Conservation (phyloP, 1,140 invertebrate species). For the Plutomurus gul region DNA sequence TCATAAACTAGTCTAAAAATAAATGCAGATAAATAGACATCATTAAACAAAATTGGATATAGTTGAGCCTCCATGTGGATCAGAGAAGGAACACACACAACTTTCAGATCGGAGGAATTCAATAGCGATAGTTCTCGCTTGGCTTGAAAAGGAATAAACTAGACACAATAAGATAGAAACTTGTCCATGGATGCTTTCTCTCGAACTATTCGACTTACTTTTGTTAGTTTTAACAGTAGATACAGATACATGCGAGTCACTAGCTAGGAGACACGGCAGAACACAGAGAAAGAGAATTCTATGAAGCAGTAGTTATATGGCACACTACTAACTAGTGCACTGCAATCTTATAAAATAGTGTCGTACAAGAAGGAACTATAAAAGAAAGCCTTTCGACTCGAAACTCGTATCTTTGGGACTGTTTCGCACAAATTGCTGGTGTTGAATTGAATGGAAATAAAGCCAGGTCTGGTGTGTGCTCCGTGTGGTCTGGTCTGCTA, state of each 20-base stretch:
- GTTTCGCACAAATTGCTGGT: slow-evolving; percentile 23
- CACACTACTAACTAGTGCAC: not conserved
- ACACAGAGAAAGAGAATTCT: too few species aligned
- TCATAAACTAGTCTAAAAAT: slow-evolving; percentile 18
- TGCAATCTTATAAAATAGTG: not conserved
- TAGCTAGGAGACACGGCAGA: too few species aligned
- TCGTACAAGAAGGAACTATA: too few species aligned
- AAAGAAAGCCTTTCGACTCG: not conserved
- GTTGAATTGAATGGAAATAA: slow-evolving; percentile 29
- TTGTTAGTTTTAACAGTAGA: slow-evolving; percentile 2
- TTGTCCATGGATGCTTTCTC: not conserved
- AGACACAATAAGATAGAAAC: not conserved
- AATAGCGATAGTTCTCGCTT: slow-evolving; percentile 16
- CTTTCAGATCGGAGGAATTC: slow-evolving; percentile 8
- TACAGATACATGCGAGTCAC: not conserved
- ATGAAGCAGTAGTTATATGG: too few species aligned
- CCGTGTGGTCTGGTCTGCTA: too few species aligned
- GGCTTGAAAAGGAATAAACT: slow-evolving; percentile 14
- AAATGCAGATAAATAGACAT: slow-evolving; percentile 22
- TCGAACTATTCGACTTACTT: slow-evolving; percentile 13
- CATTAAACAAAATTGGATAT: slow-evolving; percentile 25
- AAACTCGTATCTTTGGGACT: slow-evolving; percentile 4
- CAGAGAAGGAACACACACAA: not conserved
- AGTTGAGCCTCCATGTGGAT: slow-evolving; percentile 5
- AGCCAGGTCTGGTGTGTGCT: not conserved